Percentiles rank a stretch among this genome's conserved stretches.
These are phyloP conservation scores for Abramis brama DNA, from an alignment of 2,113 vertebrate genomes.

Conservation along the genomic window DNA sequence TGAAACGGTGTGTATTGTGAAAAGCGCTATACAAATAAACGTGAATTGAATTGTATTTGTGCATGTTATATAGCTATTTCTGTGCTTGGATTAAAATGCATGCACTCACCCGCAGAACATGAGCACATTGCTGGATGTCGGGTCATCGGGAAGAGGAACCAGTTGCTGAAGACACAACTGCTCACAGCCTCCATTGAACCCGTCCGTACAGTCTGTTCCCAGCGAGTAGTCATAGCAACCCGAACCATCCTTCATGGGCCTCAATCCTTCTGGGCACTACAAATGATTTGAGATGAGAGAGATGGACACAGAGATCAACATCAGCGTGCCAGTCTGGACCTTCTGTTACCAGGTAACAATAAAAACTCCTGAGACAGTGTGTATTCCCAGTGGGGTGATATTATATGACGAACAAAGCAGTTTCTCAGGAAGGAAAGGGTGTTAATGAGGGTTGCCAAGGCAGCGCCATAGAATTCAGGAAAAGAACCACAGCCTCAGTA, in stretches of 20 bases:
- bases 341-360: constrained; percentile 45
- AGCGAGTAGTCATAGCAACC: constrained; percentile 97
- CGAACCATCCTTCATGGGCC: constrained; percentile 95
- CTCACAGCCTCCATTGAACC: constrained; percentile 96
- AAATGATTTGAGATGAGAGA: neutral
- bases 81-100: neutral
- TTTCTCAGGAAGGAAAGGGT: constrained; percentile 3
- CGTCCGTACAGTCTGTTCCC: constrained; percentile 96
- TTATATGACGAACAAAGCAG: constrained; percentile 27
- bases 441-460: neutral
- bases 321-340: constrained; percentile 22
- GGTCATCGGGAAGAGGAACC: constrained; percentile 86
- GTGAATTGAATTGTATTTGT: too few species aligned
- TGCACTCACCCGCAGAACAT: constrained; percentile 95
- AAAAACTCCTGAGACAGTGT: neutral
- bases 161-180: constrained; percentile 97
- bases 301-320: constrained; percentile 58
- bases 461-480: neutral
- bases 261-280: constrained; percentile 93
- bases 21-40: too few species aligned
- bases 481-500: neutral
- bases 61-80: too few species aligned
- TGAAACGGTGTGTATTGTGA: too few species aligned
- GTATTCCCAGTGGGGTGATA: neutral
- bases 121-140: constrained; percentile 90